Base-by-base conservation (phyloP, 2,797 vertebrate species). In the Lagocephalus sceleratus region DNA sequence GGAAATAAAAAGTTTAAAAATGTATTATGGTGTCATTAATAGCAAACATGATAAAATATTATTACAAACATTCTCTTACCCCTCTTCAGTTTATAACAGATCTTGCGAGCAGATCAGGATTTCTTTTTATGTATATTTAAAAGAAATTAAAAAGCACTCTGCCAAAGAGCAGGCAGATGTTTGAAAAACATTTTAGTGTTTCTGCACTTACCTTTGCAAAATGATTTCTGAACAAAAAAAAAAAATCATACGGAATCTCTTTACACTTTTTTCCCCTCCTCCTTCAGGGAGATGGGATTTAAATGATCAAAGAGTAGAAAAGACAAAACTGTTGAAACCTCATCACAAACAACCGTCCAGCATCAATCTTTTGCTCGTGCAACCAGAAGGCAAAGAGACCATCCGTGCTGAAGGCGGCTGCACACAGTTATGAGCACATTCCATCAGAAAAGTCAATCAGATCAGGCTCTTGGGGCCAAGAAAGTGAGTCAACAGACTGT, bases 361-460 rank as follows among this genome's bases (percentile, higher is more conserved):
- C 51, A 71, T 53, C 63, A 45, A 43, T 70, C 60, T 60, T 56
- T 57, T 62, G n/a, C n/a, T n/a, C n/a, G n/a, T n/a, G 70, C 63
- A 54, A 42, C 68, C 62, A 65, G 71, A 84, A 75, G 58, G 63
- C 39, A 84, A 73, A 75, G 57, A 65, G 69, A 81, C 62, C 78
- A 74, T 73, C 60, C 21, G 29, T 68, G 83, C 76, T 60, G 75
- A 84, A 66, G 50, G 2, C 43, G 38, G 65, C 65, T 63, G 64
- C 63, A 55, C 71, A 71, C 73, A 63, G 71, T 85, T 78, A 82
- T 82, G 77, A 81, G 59, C 65, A 53, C 79, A 79, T 83, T 82
- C 81, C 76, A 84, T 85, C 71, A 73, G 25, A 63, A 29, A 71
- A 80, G 79, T 88, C 78, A 62, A 89, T 87, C 64, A 44, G 62